Evolutionary conservation across 35 echinoderm and acorn worm genomes (phyloP).

Genomic region (Diadema setosum): DNA sequence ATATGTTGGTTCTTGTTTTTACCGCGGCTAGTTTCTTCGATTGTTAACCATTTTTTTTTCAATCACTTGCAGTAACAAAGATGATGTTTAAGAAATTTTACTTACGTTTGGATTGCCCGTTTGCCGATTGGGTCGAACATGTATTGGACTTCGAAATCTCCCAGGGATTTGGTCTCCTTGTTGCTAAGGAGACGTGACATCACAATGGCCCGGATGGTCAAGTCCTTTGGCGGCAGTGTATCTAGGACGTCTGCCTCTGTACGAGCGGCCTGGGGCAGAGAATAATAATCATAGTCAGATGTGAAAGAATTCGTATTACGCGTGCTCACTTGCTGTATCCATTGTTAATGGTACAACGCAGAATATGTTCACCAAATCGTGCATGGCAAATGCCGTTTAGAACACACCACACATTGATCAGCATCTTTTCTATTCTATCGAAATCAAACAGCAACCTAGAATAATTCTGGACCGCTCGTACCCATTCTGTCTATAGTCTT

Average conservation of each 20-base stretch:
- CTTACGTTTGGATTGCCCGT: slow-evolving; percentile 12
- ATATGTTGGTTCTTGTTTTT: background rate
- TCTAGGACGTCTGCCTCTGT: slow-evolving; percentile 31
- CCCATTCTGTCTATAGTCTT: no score
- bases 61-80: background rate
- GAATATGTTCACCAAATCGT: no score
- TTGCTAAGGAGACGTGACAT: slow-evolving; percentile 43
- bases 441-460: no score
- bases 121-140: slow-evolving; percentile 45
- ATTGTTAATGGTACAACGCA: no score
- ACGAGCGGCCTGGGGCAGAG: background rate
- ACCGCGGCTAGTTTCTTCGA: background rate
- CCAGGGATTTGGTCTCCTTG: slow-evolving; percentile 38
- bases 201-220: slow-evolving; percentile 22
- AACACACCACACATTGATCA: no score
- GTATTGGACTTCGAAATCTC: slow-evolving; percentile 59
- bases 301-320: no score
- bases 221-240: slow-evolving; percentile 26
- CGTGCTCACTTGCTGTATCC: no score
- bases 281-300: no score
- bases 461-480: no score
- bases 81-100: background rate
- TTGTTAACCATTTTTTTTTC: background rate
- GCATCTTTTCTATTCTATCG: no score
- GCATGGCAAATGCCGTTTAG: no score